Conservation (phyloP, 1,140 invertebrate genomes). For the Lepidurus apus region DNA sequence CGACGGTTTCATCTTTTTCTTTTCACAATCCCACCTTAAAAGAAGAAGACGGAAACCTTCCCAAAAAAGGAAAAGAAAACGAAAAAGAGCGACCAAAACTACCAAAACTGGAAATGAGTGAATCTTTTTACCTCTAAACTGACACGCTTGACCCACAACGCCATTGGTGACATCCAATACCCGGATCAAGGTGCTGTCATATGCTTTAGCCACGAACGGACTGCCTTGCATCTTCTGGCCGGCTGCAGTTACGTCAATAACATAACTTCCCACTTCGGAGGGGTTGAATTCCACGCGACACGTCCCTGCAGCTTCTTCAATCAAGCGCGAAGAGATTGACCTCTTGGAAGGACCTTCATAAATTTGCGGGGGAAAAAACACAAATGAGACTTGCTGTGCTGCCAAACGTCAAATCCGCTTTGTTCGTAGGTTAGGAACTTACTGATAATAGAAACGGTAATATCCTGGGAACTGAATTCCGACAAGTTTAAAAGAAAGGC, state of each 20-base stretch:
- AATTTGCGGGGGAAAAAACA: background rate
- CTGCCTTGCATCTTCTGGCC: conserved; percentile 79
- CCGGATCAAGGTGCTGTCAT: conserved; percentile 83
- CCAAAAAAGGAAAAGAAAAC: background rate
- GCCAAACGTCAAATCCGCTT: background rate
- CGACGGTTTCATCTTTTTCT: no score
- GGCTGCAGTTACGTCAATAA: conserved; percentile 77
- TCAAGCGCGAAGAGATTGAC: conserved; percentile 59
- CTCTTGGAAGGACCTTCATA: conserved; percentile 60
- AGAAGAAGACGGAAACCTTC: no score
- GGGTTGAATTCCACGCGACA: conserved; percentile 75
- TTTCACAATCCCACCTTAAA: no score
- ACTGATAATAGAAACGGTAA: conserved; percentile 51
- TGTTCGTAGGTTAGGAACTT: conserved; percentile 38
- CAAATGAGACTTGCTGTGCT: conserved; percentile 42
- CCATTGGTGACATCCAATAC: conserved; percentile 82
- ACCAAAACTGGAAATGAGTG: conserved; percentile 14
- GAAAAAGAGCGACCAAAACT: background rate
- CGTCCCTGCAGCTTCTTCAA: conserved; percentile 56
- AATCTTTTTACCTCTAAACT: conserved; percentile 70
- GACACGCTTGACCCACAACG: conserved; percentile 83
- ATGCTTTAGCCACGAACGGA: conserved; percentile 84
- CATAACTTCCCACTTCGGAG: conserved; percentile 82
- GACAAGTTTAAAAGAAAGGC: conserved; percentile 72
- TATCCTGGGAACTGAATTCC: conserved; percentile 59